Evolutionary conservation across 1,140 invertebrate species (phyloP), one percentile per base, ranked within the genome.

Genomic region (Marisa cornuarietis): DNA sequence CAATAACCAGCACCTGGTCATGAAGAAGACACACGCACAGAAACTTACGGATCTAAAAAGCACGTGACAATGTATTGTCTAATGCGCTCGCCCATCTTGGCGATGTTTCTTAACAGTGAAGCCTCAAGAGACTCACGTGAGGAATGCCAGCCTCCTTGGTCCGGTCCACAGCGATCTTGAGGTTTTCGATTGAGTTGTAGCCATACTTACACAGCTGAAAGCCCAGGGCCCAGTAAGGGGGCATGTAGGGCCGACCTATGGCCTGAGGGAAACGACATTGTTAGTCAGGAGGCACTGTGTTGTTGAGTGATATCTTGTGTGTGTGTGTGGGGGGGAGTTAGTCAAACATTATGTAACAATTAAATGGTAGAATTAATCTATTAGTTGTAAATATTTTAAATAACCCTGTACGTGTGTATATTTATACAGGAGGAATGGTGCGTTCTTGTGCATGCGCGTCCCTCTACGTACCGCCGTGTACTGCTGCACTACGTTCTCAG

Each of bases 401-500:
- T 20, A 65, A 4, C n/a, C 2, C 18, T 18, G 22, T 24, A 31
- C 26, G 65, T 22, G 11, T 22, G 65, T 22, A 3, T 13, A 22
- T 68, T 2, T 22, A 22, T 68, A 42, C 1, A 22, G 6, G n/a
- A 0, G 10, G 69, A 42, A 5, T 49, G 31, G 0, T 24, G 26
- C 66, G 71, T 78, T 26, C 31, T 11, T 22, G 26, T 26, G 20
- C 9, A 6, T 71, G 18, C 20, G 31, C 7, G 66, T n/a, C n/a
- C n/a, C n/a, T n/a, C 49, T 5, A 49, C 74, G 92, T 24, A 96
- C 88, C 79, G 93, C 65, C 51, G 87, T 91, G 4, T 95, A 94
- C 87, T 96, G 95, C 89, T 96, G 95, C 75, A 92, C 89, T 2
- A 95, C 91, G 31, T 96, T 94, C 75, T 95, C 93, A 0, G 96